Evolutionary conservation across 2,888 invertebrate species (phyloP).

Genomic region (Drosophila robusta): DNA sequence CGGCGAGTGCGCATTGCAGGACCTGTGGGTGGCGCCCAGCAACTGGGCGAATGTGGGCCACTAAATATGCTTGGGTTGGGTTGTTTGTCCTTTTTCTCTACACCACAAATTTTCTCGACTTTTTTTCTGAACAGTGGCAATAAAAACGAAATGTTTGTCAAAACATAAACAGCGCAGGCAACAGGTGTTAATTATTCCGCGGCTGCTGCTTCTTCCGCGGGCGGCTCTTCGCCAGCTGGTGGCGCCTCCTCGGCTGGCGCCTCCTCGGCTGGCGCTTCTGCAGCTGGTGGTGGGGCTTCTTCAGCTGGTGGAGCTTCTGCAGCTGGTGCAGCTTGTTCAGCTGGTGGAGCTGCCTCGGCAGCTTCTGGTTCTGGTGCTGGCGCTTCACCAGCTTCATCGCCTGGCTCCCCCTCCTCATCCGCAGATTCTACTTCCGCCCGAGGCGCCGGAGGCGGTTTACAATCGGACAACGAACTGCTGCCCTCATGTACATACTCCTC

Average conservation of each 20-base stretch:
- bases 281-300: slow-evolving; percentile 11
- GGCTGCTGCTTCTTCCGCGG: slow-evolving; percentile 10
- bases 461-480: slow-evolving; percentile 4
- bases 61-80: slow-evolving; percentile 1
- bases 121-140: slow-evolving; percentile 17
- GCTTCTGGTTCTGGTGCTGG: not conserved
- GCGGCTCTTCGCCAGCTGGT: slow-evolving; percentile 1
- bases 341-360: slow-evolving; percentile 1
- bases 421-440: not conserved
- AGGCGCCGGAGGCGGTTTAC: not conserved
- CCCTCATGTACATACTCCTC: slow-evolving; percentile 14
- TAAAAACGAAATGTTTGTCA: slow-evolving; percentile 41
- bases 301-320: not conserved
- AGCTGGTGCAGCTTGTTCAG: not conserved
- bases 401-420: slow-evolving; percentile 8
- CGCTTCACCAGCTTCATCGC: not conserved
- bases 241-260: slow-evolving; percentile 6
- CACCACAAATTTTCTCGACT: slow-evolving; percentile 39
- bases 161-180: slow-evolving; percentile 47
- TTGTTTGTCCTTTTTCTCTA: slow-evolving; percentile 31
- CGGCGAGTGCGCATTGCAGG: slow-evolving; percentile 55
- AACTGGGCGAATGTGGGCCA: slow-evolving; percentile 9
- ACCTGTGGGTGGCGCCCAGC: slow-evolving; percentile 14
- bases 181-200: slow-evolving; percentile 54
- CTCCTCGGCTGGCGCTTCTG: slow-evolving; percentile 3